These are phyloP conservation scores for Chouioia cunea DNA, from an alignment of 2,888 invertebrate species.

Conservation along the genomic window DNA sequence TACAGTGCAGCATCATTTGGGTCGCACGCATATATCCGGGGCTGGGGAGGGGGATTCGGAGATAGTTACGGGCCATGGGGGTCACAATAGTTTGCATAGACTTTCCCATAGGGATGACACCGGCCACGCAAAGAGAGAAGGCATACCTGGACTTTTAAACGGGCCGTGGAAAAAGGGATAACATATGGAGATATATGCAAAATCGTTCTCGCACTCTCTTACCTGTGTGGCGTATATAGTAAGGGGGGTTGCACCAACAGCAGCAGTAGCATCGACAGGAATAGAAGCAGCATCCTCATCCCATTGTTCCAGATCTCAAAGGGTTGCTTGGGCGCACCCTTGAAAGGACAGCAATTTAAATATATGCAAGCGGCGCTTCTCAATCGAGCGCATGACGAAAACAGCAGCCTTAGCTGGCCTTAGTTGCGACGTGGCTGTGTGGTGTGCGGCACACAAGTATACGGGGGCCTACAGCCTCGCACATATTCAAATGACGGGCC, in stretches of 20 bases:
- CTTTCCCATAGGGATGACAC: conserved; percentile 69
- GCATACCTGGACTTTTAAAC: conserved; percentile 67
- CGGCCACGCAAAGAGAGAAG: conserved; percentile 49
- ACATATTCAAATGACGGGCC: no score
- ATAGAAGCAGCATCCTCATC: conserved; percentile 43
- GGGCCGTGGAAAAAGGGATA: conserved; percentile 57
- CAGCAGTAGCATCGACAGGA: no score
- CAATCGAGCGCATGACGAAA: conserved; percentile 46
- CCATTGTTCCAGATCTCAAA: conserved; percentile 65
- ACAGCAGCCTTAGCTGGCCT: no score
- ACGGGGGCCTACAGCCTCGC: conserved; percentile 47
- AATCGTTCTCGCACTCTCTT: conserved; percentile 58
- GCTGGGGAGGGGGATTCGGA: conserved; percentile 9
- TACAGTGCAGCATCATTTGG: no score
- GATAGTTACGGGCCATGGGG: conserved; percentile 55
- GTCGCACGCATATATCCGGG: conserved; percentile 11
- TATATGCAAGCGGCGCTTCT: conserved; percentile 62
- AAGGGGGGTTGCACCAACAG: no score
- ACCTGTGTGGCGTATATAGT: conserved; percentile 53
- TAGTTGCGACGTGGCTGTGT: neutral
- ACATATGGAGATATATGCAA: conserved; percentile 69
- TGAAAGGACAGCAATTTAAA: conserved; percentile 60
- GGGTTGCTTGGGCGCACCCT: conserved; percentile 61
- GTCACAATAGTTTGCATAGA: conserved; percentile 68
- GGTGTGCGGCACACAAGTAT: conserved; percentile 30